Conservation (phyloP, 1,140 invertebrate genomes). For the Nasonia vitripennis region DNA sequence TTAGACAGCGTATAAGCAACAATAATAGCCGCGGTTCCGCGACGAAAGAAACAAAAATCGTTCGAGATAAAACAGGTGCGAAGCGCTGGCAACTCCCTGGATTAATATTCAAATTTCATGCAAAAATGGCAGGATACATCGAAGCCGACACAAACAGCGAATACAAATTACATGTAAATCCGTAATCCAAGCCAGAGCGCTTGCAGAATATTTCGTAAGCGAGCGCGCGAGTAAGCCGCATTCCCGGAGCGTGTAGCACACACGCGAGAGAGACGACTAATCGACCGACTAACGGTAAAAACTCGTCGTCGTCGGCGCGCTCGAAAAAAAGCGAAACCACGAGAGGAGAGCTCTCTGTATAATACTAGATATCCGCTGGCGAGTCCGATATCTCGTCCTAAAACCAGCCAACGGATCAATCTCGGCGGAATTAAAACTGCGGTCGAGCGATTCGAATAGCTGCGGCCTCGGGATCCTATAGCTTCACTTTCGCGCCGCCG, state of each 20-base stretch:
- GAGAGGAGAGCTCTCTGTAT: not conserved
- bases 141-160: not conserved
- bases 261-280: not conserved
- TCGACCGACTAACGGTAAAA: slow-evolving; percentile 21
- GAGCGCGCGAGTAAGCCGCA: slow-evolving; percentile 5
- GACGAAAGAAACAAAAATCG: too few species aligned
- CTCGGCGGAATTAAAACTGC: not conserved
- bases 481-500: not conserved
- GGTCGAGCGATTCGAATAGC: not conserved
- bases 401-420: not conserved
- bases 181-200: not conserved
- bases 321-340: not conserved
- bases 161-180: not conserved
- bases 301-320: not conserved
- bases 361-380: not conserved
- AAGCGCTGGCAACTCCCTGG: not conserved
- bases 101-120: slow-evolving; percentile 17
- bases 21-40: too few species aligned
- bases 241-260: not conserved
- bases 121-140: not conserved
- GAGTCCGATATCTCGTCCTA: too few species aligned
- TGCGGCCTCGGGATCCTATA: not conserved
- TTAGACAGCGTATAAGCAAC: too few species aligned
- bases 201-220: slow-evolving; percentile 32
- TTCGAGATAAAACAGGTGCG: not conserved